phyloP scores from a whole-genome alignment of 1,140 invertebrate species.

The Bombus vancouverensis region DNA sequence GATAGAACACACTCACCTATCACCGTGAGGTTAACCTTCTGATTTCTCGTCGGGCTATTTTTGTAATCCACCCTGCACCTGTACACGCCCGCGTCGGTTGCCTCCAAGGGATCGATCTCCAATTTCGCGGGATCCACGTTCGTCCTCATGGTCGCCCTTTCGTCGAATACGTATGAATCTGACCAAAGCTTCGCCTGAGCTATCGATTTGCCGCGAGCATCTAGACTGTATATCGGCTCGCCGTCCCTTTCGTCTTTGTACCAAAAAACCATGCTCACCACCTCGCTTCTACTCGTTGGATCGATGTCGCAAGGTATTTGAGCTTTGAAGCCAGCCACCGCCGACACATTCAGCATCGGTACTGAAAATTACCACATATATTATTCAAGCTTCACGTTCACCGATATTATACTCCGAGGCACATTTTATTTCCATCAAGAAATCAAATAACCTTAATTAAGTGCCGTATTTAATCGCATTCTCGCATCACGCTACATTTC shows the following conservation, averaged over 20 bases:
- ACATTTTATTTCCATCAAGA: too few species aligned
- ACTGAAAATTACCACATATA: constrained; percentile 75
- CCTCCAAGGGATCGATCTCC: constrained; percentile 83
- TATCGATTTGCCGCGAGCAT: constrained; percentile 79
- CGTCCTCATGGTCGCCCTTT: constrained; percentile 83
- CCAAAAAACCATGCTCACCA: constrained; percentile 88
- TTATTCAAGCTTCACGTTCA: neutral
- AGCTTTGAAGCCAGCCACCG: constrained; percentile 85
- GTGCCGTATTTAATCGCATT: too few species aligned
- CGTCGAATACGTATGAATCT: constrained; percentile 86
- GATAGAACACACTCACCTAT: constrained; percentile 85
- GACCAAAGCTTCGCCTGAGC: constrained; percentile 83
- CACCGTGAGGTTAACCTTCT: constrained; percentile 88
- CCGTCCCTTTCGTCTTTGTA: constrained; percentile 86
- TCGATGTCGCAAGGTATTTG: constrained; percentile 86
- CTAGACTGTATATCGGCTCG: constrained; percentile 80
- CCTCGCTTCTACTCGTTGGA: constrained; percentile 84
- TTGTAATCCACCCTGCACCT: constrained; percentile 90
- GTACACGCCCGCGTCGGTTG: constrained; percentile 87
- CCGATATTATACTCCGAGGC: neutral
- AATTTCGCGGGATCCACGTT: constrained; percentile 83
- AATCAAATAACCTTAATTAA: too few species aligned
- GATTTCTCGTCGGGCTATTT: constrained; percentile 88
- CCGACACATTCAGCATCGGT: constrained; percentile 83
- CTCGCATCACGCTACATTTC: too few species aligned